These are phyloP conservation scores for Myotis planiceps DNA, from an alignment of 2,797 vertebrate genomes.

Conservation along the genomic window DNA sequence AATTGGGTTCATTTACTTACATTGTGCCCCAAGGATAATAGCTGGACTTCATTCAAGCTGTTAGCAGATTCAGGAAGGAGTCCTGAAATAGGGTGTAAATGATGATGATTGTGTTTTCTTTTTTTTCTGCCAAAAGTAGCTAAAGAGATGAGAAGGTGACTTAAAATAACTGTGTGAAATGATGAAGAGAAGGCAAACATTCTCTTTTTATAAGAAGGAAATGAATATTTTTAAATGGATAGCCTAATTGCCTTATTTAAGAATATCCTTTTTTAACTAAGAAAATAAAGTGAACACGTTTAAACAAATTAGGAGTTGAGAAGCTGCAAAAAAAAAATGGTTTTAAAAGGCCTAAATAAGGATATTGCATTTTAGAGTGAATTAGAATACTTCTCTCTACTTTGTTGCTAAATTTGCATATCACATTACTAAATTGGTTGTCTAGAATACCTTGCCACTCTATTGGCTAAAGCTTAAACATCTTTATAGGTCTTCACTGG, in stretches of 20 bases:
- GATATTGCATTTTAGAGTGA: not conserved
- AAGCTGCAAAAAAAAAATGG: not conserved
- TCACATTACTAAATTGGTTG: not conserved
- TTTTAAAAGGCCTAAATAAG: not conserved
- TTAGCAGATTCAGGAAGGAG: not conserved
- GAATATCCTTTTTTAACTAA: not conserved
- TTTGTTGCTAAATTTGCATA: constrained; percentile 15
- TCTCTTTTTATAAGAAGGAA: not conserved
- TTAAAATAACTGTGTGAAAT: constrained; percentile 34
- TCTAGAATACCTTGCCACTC: not conserved
- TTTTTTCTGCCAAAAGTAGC: constrained; percentile 20
- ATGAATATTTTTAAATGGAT: constrained; percentile 42
- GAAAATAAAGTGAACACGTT: constrained; percentile 42
- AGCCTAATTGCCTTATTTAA: constrained; percentile 30
- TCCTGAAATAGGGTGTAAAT: not conserved
- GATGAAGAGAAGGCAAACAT: not conserved
- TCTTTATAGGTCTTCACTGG: not conserved
- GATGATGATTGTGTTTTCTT: not conserved
- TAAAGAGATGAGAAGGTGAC: not conserved
- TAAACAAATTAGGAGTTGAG: not conserved
- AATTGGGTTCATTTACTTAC: constrained; percentile 36
- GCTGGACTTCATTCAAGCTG: not conserved
- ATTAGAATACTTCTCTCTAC: not conserved
- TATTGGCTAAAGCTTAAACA: not conserved
- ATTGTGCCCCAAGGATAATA: not conserved